Conservation (phyloP, 2,113 vertebrate species). For the Neotragus moschatus region DNA sequence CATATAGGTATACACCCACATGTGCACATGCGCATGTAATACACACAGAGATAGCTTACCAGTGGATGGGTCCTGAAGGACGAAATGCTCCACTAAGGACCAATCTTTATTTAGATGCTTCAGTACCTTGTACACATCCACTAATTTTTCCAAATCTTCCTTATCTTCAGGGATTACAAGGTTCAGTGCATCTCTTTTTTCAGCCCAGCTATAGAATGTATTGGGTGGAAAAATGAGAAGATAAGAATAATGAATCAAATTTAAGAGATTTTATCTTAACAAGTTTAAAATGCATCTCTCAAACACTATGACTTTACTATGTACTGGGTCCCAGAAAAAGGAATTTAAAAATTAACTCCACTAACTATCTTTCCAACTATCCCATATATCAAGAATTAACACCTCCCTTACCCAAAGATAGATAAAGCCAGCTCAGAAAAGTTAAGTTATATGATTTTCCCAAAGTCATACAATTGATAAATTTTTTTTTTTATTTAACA, state of each 20-base stretch:
- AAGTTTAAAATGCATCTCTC: neutral
- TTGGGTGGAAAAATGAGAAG: neutral
- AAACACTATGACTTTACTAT: neutral
- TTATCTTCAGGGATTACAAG: neutral
- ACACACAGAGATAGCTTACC: neutral
- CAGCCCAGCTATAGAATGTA: neutral
- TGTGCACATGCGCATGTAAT: neutral
- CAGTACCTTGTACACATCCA: neutral
- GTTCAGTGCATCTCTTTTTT: neutral
- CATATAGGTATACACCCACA: neutral
- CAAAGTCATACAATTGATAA: neutral
- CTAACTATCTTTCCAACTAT: neutral
- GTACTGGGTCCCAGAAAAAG: neutral
- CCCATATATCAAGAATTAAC: neutral
- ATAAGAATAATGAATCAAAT: conserved; percentile 1
- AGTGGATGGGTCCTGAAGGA: neutral
- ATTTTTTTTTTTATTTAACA: no score
- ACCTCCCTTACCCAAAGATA: neutral
- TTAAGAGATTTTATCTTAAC: neutral
- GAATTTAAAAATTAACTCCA: neutral
- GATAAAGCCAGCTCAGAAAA: neutral
- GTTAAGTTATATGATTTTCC: neutral
- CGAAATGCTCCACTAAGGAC: neutral
- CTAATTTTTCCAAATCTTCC: neutral
- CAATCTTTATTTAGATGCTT: neutral